Evolutionary conservation across 1,140 invertebrate genomes (phyloP), one percentile per base, ranked within the genome.

Genomic region (Pseudobourletiella spinata): DNA sequence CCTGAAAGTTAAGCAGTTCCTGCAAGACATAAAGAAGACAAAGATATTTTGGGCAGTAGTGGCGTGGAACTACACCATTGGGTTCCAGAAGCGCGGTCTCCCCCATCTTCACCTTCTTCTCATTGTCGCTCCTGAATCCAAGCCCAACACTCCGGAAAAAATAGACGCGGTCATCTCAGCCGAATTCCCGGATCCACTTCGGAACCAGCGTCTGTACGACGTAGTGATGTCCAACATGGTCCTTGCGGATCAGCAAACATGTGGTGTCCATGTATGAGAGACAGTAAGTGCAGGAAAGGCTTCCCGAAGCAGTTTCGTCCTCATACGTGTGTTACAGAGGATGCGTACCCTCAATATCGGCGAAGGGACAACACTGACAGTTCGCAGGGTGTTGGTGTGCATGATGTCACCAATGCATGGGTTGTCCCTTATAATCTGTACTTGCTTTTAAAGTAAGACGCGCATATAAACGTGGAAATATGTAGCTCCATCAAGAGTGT

Each of bases 361-460:
- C 48, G 74, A 55, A 51, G 64, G 48, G 61, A 70, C 48, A 65
- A 50, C 64, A 65, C 65, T 66, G 46, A 67, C 69, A 44, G 55
- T 61, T 30, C 24, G 16, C 11, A 25, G 51, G 3, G 26, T n/a
- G n/a, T n/a, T n/a, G n/a, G 16, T 26, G 25, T 18, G 3, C 1
- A 14, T 24, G 14, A 14, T 16, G 70, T 79, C 46, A 75, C 79
- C 68, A 80, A 80, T 64, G 54, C 71, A 32, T 80, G 76, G 76
- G 68, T 81, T 57, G 78, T 80, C 46, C 79, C 78, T 57, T 80
- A 81, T 73, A 78, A 74, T 63, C 75, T 76, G 15, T 59, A 78
- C 3, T 71, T 82, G 14, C 74, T 67, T 11, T 74, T 76, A 71
- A 77, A 67, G 46, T 81, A 74, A 63, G 73, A 80, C 58, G 77